phyloP scores from a whole-genome alignment of 1,140 invertebrate species.

The Oryctes rhinoceros region DNA sequence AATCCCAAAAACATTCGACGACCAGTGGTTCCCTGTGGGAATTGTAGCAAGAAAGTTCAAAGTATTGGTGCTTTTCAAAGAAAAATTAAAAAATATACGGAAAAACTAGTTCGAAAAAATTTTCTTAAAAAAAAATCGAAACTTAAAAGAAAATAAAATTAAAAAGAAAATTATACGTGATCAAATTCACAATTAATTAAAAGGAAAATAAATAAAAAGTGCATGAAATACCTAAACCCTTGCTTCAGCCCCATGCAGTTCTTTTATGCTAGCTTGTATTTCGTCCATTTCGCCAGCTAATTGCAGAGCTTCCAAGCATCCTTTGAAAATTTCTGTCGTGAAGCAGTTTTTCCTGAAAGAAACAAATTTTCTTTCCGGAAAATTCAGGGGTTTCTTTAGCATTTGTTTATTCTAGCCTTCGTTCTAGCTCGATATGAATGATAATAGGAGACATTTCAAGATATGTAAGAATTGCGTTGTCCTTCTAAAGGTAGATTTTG shows the following conservation, averaged over 20 bases:
- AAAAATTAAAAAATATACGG: slow-evolving; percentile 16
- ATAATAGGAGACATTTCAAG: too few species aligned
- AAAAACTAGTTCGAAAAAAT: background rate
- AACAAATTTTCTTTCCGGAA: background rate
- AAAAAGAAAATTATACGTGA: slow-evolving; percentile 40
- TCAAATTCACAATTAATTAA: background rate
- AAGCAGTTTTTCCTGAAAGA: slow-evolving; percentile 88
- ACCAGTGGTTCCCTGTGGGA: background rate
- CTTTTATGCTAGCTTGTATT: slow-evolving; percentile 83
- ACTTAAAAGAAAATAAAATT: slow-evolving; percentile 31
- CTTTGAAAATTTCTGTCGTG: slow-evolving; percentile 89
- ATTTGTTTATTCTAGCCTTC: too few species aligned
- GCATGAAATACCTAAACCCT: slow-evolving; percentile 75
- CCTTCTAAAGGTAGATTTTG: too few species aligned
- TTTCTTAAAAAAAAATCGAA: background rate
- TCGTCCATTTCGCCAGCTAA: slow-evolving; percentile 82
- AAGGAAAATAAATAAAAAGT: slow-evolving; percentile 42
- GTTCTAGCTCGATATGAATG: too few species aligned
- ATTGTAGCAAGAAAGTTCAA: too few species aligned
- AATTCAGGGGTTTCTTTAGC: too few species aligned
- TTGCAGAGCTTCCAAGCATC: slow-evolving; percentile 86
- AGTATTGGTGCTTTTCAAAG: background rate
- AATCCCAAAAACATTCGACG: slow-evolving; percentile 30
- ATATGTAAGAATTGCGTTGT: too few species aligned
- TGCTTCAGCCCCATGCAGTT: slow-evolving; percentile 81